Evolutionary conservation across 2,888 invertebrate genomes (phyloP), one percentile per base, ranked within the genome.

Genomic region (Acrobeloides nanus): DNA sequence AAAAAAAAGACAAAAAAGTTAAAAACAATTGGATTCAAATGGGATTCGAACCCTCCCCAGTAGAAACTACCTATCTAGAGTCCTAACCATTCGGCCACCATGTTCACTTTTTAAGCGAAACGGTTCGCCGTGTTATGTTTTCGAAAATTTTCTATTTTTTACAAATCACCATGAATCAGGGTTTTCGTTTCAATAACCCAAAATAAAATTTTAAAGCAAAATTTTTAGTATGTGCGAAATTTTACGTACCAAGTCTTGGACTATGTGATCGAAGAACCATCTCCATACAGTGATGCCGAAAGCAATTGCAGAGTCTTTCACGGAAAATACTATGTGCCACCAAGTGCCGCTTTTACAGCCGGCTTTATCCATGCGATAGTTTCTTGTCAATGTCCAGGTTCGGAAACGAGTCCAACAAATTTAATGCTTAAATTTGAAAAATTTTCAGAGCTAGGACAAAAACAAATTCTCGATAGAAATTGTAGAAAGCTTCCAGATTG

Each of bases 401-500:
- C n/a, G n/a, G n/a, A n/a, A 49, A 20, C 12, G 5, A 6, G 15
- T 23, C 41, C 4, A 44, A 39, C 8, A 32, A 23, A 18, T 44
- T 41, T 4, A 41, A 41, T 17, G 23, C 26, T 8, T n/a, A n/a
- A n/a, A n/a, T 15, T n/a, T 31, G 10, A 33, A n/a, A 18, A 17
- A 17, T 23, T 46, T 17, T 23, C 39, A 48, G 48, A 57, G 17
- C 26, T 40, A 3, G 51, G 43, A 10, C 31, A 17, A n/a, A 21
- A 35, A n/a, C 53, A 50, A 15, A 15, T 33, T 5, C 34, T 66
- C 34, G 70, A 71, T 43, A 46, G 53, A 24, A 59, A 64, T 44
- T 71, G 71, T 44, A 55, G 68, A 7, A 55, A 53, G 20, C 53
- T 72, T 18, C 64, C 67, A 3, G 52, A 55, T 1, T 71, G 71